Evolutionary conservation across 2,797 vertebrate species (phyloP).

Genomic region (Chaetodon trifasciatus): DNA sequence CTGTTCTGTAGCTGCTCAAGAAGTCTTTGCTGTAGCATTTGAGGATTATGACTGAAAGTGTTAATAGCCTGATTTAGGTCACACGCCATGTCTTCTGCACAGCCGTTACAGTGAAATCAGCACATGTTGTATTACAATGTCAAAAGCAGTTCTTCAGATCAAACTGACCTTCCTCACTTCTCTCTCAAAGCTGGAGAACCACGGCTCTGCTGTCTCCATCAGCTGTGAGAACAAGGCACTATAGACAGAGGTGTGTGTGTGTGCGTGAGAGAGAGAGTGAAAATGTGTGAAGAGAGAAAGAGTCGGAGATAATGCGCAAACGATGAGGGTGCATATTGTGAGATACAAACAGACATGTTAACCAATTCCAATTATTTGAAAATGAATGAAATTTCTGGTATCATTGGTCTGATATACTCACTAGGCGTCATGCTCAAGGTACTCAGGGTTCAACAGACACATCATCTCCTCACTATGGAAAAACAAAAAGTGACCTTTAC

Average conservation of each 20-base stretch:
- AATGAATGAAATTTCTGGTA: conserved; percentile 6
- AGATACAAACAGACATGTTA: conserved; percentile 8
- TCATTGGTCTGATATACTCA: conserved; percentile 80
- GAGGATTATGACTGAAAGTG: background rate
- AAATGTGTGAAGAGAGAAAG: conserved; percentile 21
- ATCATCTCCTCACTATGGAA: conserved; percentile 95
- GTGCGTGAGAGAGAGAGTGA: conserved; percentile 6
- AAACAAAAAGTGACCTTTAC: background rate
- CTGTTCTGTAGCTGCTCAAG: background rate
- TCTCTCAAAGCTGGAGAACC: conserved; percentile 98
- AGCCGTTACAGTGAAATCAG: background rate
- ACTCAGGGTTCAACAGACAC: conserved; percentile 92
- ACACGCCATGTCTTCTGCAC: background rate
- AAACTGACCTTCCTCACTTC: conserved; percentile 93
- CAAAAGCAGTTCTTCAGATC: conserved; percentile 5
- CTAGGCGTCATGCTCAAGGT: conserved; percentile 98
- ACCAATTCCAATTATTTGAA: background rate
- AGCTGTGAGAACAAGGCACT: conserved; percentile 96
- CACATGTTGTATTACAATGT: background rate
- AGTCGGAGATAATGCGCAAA: conserved; percentile 6
- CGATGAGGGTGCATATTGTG: background rate
- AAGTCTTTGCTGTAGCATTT: background rate
- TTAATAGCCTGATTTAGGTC: background rate
- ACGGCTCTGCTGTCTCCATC: conserved; percentile 98
- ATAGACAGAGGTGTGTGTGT: conserved; percentile 33